Evolutionary conservation across 2,797 vertebrate genomes (phyloP).

Genomic region (Cyclopterus lumpus): DNA sequence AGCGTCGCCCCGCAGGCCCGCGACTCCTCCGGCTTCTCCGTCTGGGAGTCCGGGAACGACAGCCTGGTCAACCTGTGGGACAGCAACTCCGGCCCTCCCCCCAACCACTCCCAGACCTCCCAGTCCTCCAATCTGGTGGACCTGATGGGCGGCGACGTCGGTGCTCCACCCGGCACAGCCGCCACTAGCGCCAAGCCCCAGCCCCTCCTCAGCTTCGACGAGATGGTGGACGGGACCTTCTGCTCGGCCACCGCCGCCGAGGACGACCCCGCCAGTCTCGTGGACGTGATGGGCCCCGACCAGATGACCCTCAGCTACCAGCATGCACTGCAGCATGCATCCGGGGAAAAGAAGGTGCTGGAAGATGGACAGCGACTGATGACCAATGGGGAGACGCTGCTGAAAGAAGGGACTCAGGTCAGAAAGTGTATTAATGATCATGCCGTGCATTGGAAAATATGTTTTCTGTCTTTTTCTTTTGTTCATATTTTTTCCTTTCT

Average conservation of each 20-base stretch:
- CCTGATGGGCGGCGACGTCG: constrained; percentile 73
- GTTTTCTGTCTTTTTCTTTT: not conserved
- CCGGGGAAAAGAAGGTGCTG: constrained; percentile 73
- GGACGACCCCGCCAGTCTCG: constrained; percentile 84
- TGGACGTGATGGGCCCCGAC: constrained; percentile 82
- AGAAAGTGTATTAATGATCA: constrained; percentile 1
- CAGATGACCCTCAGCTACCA: constrained; percentile 90
- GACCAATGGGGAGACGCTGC: constrained; percentile 93
- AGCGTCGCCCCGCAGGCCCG: constrained; percentile 78
- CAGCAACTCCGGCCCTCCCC: constrained; percentile 37
- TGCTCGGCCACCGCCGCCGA: constrained; percentile 81
- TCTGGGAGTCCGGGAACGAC: constrained; percentile 65
- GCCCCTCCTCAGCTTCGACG: constrained; percentile 92
- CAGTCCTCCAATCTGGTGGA: constrained; percentile 75
- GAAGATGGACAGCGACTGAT: constrained; percentile 88
- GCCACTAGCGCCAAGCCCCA: constrained; percentile 60
- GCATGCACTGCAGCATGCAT: constrained; percentile 86
- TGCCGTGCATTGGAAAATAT: accelerated
- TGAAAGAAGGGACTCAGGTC: constrained; percentile 95
- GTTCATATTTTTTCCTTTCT: not conserved
- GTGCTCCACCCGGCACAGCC: constrained; percentile 35
- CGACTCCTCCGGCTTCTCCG: constrained; percentile 46
- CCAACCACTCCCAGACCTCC: constrained; percentile 47
- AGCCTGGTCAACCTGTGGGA: constrained; percentile 83
- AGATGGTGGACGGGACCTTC: constrained; percentile 88